Percentiles rank a stretch among this genome's conserved stretches.
Evolutionary conservation across 2,888 invertebrate genomes (phyloP).

Genomic region (Lepidocyrtinus sp.): DNA sequence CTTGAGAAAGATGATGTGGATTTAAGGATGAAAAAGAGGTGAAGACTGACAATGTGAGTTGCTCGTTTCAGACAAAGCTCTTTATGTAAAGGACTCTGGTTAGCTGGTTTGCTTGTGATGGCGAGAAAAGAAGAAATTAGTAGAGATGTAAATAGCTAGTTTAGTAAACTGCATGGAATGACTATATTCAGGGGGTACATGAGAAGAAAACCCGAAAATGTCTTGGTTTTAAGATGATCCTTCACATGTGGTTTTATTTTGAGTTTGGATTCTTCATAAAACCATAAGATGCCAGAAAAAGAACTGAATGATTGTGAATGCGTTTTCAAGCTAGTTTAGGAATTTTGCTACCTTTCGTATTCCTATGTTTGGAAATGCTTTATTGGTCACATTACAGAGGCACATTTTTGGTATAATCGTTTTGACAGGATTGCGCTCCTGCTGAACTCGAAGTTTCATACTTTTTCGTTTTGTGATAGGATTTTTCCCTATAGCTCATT

Average conservation of each 20-base stretch:
- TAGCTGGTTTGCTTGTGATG: not conserved
- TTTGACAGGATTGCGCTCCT: not conserved
- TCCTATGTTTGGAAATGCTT: not conserved
- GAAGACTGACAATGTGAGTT: not conserved
- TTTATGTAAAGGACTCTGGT: not conserved
- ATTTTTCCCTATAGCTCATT: not conserved
- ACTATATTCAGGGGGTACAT: not conserved
- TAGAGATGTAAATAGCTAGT: not conserved
- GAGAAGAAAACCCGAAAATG: not conserved
- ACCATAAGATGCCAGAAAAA: too few species aligned
- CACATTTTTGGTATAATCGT: not conserved
- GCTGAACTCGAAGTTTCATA: not conserved
- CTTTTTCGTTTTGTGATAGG: not conserved
- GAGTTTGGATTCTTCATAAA: too few species aligned
- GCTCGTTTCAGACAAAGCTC: not conserved
- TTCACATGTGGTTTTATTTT: conserved; percentile 11
- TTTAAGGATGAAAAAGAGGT: not conserved
- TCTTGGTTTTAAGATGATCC: conserved; percentile 17
- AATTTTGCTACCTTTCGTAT: not conserved
- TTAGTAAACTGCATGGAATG: not conserved
- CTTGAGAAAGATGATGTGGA: too few species aligned
- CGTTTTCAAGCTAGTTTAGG: not conserved
- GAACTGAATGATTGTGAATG: not conserved
- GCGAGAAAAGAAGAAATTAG: not conserved
- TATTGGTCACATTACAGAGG: not conserved